Evolutionary conservation across 2,113 vertebrate species (phyloP).

Genomic region (Aix galericulata): DNA sequence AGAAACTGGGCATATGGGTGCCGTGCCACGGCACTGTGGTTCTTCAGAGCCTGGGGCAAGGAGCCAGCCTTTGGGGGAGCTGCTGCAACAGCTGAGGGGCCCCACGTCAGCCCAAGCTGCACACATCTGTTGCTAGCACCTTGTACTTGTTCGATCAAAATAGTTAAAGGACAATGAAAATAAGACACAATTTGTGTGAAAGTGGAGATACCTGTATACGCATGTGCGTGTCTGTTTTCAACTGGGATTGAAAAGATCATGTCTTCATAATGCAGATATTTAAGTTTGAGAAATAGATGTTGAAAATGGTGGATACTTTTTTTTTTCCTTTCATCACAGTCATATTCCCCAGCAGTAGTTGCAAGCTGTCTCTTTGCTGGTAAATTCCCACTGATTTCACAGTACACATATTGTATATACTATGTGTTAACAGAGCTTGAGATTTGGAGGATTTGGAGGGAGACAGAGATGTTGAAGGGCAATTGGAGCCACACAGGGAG

Average conservation of each 20-base stretch:
- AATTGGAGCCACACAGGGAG: conserved; percentile 66
- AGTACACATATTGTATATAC: conserved; percentile 42
- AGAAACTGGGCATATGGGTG: not conserved
- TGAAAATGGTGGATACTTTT: not conserved
- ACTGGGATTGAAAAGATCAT: not conserved
- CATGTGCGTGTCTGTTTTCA: not conserved
- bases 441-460: conserved; percentile 67
- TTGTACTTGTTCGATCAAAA: not conserved
- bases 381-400: conserved; percentile 64
- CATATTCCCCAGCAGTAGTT: not conserved
- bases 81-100: not conserved
- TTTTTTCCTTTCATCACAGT: conserved; percentile 7
- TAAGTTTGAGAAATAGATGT: not conserved
- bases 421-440: conserved; percentile 50
- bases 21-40: accelerated
- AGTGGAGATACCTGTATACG: not conserved
- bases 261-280: not conserved
- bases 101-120: accelerated
- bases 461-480: conserved; percentile 63
- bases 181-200: not conserved
- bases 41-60: not conserved
- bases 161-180: not conserved
- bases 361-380: not conserved
- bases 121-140: not conserved
- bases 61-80: not conserved